Evolutionary conservation across 2,113 vertebrate genomes (phyloP), one percentile per base, ranked within the genome.

Genomic region (Neogobius melanostomus): DNA sequence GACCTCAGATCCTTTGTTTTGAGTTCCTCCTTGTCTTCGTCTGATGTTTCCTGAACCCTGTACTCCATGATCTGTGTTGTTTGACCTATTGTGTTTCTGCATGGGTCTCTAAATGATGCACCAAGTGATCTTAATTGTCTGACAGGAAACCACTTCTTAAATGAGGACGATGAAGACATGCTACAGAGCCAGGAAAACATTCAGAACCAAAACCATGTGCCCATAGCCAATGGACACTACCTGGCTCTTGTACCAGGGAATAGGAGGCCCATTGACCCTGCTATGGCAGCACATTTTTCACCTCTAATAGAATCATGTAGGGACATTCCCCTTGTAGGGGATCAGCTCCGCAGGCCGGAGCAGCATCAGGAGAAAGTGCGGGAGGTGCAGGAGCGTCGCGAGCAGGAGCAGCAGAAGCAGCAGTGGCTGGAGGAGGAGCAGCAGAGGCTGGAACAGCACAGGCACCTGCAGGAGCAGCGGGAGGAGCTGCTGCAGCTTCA

Each of bases 101-200:
- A 74, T 90, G 85, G 85, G 76, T 88, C 80, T 83, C 50, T 89
- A 74, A 87, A 68, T 67, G 82, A 90, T 75, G 88, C 85, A 78
- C 83, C 82, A 83, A 90, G 91, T 91, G 90, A 90, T 87, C 76
- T 88, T 88, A 76, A 90, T 88, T 93, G 90, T 92, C 88, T 88
- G 83, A 85, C 91, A 94, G 92, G 90, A 85, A 79, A 89, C 71
- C 59, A 57, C 76, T 88, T 86, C 74, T 85, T 12, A 42, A 12
- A 52, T 12, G 80, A 72, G 52, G 70, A 1, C 45, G 85, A 72
- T 1, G 76, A 79, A 57, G 80, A 44, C 68, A 17, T 12, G 69
- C 59, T 53, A 65, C 82, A 68, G 70, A 67, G 60, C 5, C 73
- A 49, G 63, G 85, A 89, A 68, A 79, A 89, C 82, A 72, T 87